Evolutionary conservation across 1,140 invertebrate genomes (phyloP), one percentile per base, ranked within the genome.

Genomic region (Lerema accius): DNA sequence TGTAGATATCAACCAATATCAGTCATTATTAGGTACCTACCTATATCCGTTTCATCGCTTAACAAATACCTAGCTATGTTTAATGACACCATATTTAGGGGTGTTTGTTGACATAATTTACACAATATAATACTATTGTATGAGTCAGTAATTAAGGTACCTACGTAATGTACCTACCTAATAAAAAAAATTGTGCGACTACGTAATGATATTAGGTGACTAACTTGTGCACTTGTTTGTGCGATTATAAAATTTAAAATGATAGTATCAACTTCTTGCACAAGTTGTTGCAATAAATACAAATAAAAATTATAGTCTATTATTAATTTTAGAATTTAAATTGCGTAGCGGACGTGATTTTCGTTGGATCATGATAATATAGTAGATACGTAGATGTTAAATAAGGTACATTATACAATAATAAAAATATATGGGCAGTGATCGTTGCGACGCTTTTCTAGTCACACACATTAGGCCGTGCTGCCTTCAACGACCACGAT

Each of bases 391-490:
- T 59, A 39, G 32, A 48, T 23, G 42, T 39, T 39, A 48, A 48
- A 59, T 59, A 39, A 48, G 56, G 56, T 59, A 43, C 0, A 50
- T 50, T 50, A n/a, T 26, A 43, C 43, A 43, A 13, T 58, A 58
- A 58, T 58, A 58, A 58, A 58, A 58, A 68, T 71, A 69, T 66
- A 70, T 67, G 46, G 66, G 66, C 70, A 73, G 71, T 74, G 70
- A 70, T 56, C 70, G 67, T 64, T 58, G 64, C 58, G 73, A 78
- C 70, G 74, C 69, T 63, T 13, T 28, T 67, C 62, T 67, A 60
- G 59, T 61, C 70, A 73, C 70, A 77, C 65, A 76, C 60, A 71
- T 84, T 87, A 87, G 84, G 84, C 84, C 84, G 79, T 76, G 76
- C 77, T 73, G 49, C 53, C 73, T 73, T 74, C 60, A 76, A 73